Percentiles rank a stretch among this genome's conserved stretches.
Evolutionary conservation across 2,113 vertebrate species (phyloP).

Genomic region (Dissostichus mawsoni): DNA sequence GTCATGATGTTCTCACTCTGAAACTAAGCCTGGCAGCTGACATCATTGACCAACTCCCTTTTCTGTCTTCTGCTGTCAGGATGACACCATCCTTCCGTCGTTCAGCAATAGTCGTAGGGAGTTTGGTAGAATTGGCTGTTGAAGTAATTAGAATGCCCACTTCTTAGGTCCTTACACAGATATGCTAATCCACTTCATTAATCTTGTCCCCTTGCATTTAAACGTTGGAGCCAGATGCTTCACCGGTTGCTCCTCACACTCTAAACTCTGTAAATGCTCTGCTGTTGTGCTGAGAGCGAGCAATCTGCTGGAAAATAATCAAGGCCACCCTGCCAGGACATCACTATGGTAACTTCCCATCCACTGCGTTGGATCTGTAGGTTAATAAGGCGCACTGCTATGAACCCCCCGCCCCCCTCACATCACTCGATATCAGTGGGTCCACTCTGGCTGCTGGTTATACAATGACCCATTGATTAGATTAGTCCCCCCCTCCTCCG

Average conservation of each 20-base stretch:
- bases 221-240: conserved; percentile 86
- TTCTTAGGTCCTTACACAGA: conserved; percentile 81
- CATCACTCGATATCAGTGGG: conserved; percentile 59
- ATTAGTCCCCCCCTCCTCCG: conserved; percentile 67
- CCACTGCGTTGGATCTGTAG: conserved; percentile 71
- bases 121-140: conserved; percentile 65
- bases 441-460: conserved; percentile 72
- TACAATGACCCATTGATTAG: conserved; percentile 77
- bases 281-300: conserved; percentile 77
- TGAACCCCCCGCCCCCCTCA: conserved; percentile 77
- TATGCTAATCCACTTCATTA: conserved; percentile 88
- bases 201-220: conserved; percentile 88
- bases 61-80: conserved; percentile 20
- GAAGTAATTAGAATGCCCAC: conserved; percentile 82
- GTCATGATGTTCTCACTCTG: conserved; percentile 43
- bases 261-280: conserved; percentile 85
- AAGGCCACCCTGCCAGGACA: conserved; percentile 86
- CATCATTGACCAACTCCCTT: conserved; percentile 35
- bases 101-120: conserved; percentile 19
- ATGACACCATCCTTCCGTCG: conserved; percentile 25
- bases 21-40: conserved; percentile 59
- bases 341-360: conserved; percentile 83
- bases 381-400: conserved; percentile 88
- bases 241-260: conserved; percentile 88
- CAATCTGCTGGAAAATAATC: conserved; percentile 87